These are phyloP conservation scores for Drosophila rubida DNA, from an alignment of 2,888 invertebrate species.

Conservation along the genomic window DNA sequence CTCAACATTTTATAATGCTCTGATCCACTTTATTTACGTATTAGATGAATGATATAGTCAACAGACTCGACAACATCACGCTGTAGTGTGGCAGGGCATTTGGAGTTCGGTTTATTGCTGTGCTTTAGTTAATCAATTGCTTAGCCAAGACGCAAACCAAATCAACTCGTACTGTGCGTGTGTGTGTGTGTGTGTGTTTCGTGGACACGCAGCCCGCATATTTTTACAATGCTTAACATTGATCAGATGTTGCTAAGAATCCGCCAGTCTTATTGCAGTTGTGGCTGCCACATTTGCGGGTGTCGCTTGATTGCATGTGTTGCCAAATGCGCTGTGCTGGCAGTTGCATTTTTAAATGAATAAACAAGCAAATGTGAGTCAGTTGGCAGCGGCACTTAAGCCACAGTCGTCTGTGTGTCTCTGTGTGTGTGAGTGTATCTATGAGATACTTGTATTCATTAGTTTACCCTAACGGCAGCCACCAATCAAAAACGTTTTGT, in stretches of 20 bases:
- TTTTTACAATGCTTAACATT: constrained; percentile 11
- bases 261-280: neutral
- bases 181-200: neutral
- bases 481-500: constrained; percentile 57
- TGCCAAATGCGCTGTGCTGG: constrained; percentile 53
- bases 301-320: constrained; percentile 44
- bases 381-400: constrained; percentile 47
- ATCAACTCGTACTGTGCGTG: neutral
- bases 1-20: too few species aligned
- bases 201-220: constrained; percentile 35
- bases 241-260: constrained; percentile 31
- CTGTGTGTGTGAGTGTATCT: constrained; percentile 41
- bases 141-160: constrained; percentile 40
- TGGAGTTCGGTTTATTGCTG: neutral
- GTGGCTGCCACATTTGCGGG: neutral
- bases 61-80: neutral
- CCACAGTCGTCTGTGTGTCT: neutral
- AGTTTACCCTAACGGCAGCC: constrained; percentile 55
- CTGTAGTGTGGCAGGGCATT: neutral
- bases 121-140: neutral
- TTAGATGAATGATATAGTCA: neutral
- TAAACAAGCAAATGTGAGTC: constrained; percentile 57
- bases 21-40: too few species aligned
- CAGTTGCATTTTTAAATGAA: constrained; percentile 55
- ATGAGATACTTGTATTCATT: constrained; percentile 65